Base-by-base conservation (phyloP, 2,888 invertebrate genomes). In the Meiosimyza platycephala region DNA sequence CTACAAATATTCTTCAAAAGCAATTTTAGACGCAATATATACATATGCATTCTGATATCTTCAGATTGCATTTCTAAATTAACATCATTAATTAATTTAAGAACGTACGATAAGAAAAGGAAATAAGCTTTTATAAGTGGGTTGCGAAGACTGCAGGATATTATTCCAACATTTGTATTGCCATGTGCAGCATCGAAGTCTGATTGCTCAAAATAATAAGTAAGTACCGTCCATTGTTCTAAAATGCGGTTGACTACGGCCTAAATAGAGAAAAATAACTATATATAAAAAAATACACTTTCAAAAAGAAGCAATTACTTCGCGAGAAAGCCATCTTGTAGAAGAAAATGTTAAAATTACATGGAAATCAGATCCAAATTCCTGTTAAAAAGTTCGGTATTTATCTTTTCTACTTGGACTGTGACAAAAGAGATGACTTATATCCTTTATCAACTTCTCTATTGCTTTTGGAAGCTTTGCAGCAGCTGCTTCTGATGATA, bases 61-160 rank as follows among this genome's bases (percentile, higher is more conserved):
- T 72, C 72, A 6, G 71, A 70, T 52, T 75, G 71, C 74, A 74
- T 74, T 48, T 72, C 70, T 15, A 70, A 28, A 64, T 65, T 73
- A 9, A 70, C 51, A 22, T 50, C 40, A 59, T 73, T 66, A 70
- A 70, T 71, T 52, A 70, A 59, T 74, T 71, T 74, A 28, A 74
- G 28, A 13, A 71, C 51, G 57, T 74, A 74, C n/a, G 66, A 70
- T 50, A 63, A 28, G 48, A 74, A 71, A 48, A 74, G 52, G 55
- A 55, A 74, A 7, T 54, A 54, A n/a, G 18, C 18, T 18, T 54
- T 54, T 11, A 54, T n/a, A 16, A 54, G 54, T 54, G n/a, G n/a
- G 54, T n/a, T 16, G 54, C 18, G n/a, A 13, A 54, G 54, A 18
- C 54, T 16, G 18, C n/a, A 16, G n/a, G 54, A 6, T 16, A 13